Percentiles rank a stretch among this genome's conserved stretches.
phyloP scores from a whole-genome alignment of 2,797 vertebrate species.

The Etheostoma perlongum region DNA sequence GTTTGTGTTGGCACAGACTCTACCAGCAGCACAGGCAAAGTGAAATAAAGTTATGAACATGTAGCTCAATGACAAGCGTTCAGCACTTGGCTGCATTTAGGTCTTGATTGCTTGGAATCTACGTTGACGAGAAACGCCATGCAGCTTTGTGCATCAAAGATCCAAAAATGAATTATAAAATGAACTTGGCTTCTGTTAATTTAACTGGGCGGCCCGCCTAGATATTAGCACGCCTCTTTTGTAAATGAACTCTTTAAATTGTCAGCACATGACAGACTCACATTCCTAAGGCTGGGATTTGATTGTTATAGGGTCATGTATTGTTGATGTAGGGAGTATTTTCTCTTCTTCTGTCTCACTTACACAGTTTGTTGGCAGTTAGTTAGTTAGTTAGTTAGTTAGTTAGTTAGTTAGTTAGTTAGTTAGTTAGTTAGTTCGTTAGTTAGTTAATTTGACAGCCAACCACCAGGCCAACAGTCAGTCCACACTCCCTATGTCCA shows the following conservation, averaged over 20 bases:
- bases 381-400: too few species aligned
- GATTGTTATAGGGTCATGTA: constrained; percentile 1
- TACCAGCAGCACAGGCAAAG: constrained; percentile 15
- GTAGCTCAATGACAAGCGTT: constrained; percentile 46
- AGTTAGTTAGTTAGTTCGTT: too few species aligned
- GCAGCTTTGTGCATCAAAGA: constrained; percentile 25
- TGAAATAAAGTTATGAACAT: constrained; percentile 33
- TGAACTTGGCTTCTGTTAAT: constrained; percentile 36
- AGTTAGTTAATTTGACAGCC: not conserved
- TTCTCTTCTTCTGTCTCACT: constrained; percentile 6
- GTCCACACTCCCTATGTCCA: too few species aligned
- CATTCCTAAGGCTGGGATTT: not conserved
- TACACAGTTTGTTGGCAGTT: not conserved
- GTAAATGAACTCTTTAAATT: constrained; percentile 43
- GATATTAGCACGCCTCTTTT: constrained; percentile 22
- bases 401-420: too few species aligned
- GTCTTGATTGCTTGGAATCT: constrained; percentile 25
- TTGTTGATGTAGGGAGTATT: not conserved
- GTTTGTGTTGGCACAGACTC: constrained; percentile 51
- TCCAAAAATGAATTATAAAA: constrained; percentile 12
- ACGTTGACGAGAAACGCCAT: constrained; percentile 16
- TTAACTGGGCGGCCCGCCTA: constrained; percentile 50
- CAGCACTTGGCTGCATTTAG: constrained; percentile 36
- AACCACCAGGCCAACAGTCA: not conserved
- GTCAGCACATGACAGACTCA: constrained; percentile 37